Evolutionary conservation across 2,797 vertebrate species (phyloP).

Genomic region (Phoeniculus purpureus): DNA sequence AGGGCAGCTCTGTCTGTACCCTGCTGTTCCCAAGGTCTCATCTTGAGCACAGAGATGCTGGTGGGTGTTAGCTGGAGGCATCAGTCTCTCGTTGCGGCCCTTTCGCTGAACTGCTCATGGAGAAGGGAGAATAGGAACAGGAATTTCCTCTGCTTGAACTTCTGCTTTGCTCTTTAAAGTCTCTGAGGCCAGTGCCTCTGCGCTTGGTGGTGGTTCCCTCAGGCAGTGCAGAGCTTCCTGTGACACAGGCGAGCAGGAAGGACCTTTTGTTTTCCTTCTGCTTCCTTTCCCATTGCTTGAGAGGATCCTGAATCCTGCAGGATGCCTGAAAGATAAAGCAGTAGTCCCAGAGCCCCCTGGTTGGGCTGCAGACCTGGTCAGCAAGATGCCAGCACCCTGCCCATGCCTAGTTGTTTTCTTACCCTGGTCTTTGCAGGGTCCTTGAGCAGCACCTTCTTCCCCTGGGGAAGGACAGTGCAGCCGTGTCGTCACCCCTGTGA

Average conservation of each 20-base stretch:
- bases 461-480: neutral
- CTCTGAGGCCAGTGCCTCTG: neutral
- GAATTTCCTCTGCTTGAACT: conserved; percentile 28
- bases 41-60: neutral
- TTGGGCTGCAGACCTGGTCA: neutral
- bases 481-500: neutral
- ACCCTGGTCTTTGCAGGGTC: neutral
- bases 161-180: neutral
- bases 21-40: neutral
- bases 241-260: conserved; percentile 31
- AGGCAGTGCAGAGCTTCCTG: conserved; percentile 15
- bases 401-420: neutral
- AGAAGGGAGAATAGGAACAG: neutral
- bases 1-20: neutral
- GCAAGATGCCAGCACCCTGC: neutral
- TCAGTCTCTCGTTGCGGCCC: neutral
- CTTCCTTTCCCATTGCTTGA: neutral
- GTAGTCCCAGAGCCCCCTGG: neutral
- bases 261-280: conserved; percentile 25
- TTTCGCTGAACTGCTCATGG: neutral
- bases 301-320: neutral
- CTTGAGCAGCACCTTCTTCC: neutral
- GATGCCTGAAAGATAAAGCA: neutral
- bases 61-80: neutral
- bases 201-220: neutral